Evolutionary conservation across 2,113 vertebrate species (phyloP).

Genomic region (Dissostichus mawsoni): DNA sequence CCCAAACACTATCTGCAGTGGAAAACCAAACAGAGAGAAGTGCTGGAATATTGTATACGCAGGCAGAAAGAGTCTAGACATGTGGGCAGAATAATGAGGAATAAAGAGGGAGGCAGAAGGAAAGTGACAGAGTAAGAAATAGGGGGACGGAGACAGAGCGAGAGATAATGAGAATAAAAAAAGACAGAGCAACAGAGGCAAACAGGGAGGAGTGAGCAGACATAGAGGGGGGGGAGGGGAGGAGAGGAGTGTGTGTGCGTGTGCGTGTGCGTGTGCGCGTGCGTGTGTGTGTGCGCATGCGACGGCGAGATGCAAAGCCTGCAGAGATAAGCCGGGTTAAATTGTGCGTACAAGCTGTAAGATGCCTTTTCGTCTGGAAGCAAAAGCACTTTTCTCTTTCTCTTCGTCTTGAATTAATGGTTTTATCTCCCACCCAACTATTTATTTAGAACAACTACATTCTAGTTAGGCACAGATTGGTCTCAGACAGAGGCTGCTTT

Average conservation of each 20-base stretch:
- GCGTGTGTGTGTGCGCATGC: not conserved
- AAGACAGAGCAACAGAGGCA: conserved; percentile 28
- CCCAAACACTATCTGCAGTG: too few relatives aligned
- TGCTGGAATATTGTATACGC: conserved; percentile 17
- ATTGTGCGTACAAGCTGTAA: too few relatives aligned
- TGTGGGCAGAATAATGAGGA: conserved; percentile 67
- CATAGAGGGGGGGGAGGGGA: conserved; percentile 51
- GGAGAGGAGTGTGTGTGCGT: conserved; percentile 17
- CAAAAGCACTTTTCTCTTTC: too few relatives aligned
- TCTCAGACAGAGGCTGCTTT: conserved; percentile 26
- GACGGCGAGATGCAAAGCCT: too few relatives aligned
- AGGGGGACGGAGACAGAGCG: conserved; percentile 40
- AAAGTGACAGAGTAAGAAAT: conserved; percentile 61
- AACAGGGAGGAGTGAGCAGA: conserved; percentile 34
- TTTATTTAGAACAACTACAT: conserved; percentile 19
- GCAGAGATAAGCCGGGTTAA: too few relatives aligned
- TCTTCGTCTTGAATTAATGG: too few relatives aligned
- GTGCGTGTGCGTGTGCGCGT: too few relatives aligned
- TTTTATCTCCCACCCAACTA: not conserved
- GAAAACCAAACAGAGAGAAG: too few relatives aligned
- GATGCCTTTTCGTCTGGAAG: too few relatives aligned
- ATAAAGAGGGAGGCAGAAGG: conserved; percentile 51
- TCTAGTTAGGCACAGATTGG: conserved; percentile 10
- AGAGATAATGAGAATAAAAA: conserved; percentile 66
- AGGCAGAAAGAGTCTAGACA: conserved; percentile 67